phyloP scores from a whole-genome alignment of 1,140 invertebrate species.

The Coptotermes formosanus region DNA sequence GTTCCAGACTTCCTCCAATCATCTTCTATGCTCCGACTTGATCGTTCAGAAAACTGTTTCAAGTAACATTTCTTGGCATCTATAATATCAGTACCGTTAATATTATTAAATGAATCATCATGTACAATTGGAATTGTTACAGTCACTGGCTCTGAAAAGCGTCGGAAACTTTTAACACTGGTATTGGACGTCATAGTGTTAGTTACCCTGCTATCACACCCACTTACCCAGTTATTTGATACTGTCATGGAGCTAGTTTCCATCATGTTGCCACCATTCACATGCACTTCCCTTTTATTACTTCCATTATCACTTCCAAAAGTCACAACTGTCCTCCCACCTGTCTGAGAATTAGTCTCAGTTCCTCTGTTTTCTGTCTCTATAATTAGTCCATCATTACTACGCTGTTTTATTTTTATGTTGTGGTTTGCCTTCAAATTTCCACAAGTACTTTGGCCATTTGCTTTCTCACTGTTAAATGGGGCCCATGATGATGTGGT shows the following conservation, averaged over 20 bases:
- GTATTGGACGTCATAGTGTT: neutral
- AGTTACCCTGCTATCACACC: neutral
- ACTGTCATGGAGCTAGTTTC: neutral
- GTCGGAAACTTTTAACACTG: neutral
- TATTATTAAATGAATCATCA: slow-evolving; percentile 23
- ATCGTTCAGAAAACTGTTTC: slow-evolving; percentile 24
- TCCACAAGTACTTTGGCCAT: neutral
- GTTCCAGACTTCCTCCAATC: neutral
- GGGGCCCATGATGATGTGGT: slow-evolving; percentile 21
- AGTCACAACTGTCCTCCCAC: slow-evolving; percentile 37
- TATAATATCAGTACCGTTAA: neutral
- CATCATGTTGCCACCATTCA: neutral
- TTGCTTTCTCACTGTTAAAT: neutral
- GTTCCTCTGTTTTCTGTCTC: slow-evolving; percentile 24
- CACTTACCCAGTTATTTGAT: neutral
- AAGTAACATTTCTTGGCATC: slow-evolving; percentile 25
- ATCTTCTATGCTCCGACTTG: slow-evolving; percentile 16
- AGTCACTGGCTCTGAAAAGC: slow-evolving; percentile 21
- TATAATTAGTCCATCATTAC: slow-evolving; percentile 12
- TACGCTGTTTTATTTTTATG: slow-evolving; percentile 17
- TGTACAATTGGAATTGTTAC: slow-evolving; percentile 31
- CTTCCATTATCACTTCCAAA: slow-evolving; percentile 24
- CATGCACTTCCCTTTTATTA: neutral
- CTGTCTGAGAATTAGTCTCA: slow-evolving; percentile 25
- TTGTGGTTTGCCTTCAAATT: neutral